These are phyloP conservation scores for Drosophila nigrodunni DNA, from an alignment of 1,140 invertebrate genomes.

Conservation along the genomic window DNA sequence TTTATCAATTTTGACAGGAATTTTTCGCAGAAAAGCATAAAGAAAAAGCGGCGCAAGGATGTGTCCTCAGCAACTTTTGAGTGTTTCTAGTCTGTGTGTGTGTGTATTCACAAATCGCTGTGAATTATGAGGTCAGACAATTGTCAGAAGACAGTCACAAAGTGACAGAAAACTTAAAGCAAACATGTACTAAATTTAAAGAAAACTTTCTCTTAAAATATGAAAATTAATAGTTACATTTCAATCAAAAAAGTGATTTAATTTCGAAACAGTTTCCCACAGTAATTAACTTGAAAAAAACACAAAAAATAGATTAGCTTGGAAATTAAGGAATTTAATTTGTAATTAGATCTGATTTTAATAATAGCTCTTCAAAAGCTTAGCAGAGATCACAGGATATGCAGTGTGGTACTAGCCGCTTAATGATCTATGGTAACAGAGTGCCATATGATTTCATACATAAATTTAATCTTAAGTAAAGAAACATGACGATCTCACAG, in stretches of 20 bases:
- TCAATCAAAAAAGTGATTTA: background rate
- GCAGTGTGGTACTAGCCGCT: no score
- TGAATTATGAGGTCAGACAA: conserved; percentile 57
- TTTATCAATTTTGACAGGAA: conserved; percentile 85
- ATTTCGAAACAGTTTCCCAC: background rate
- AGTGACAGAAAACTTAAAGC: conserved; percentile 15
- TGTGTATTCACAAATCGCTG: conserved; percentile 21
- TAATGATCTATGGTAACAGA: background rate
- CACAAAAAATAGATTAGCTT: background rate
- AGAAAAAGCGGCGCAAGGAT: conserved; percentile 49
- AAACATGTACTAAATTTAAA: background rate
- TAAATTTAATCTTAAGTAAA: background rate
- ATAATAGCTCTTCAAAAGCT: no score
- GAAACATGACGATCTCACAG: background rate
- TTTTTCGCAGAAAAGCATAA: conserved; percentile 69
- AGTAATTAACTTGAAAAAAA: background rate
- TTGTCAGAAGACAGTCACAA: conserved; percentile 20
- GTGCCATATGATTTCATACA: background rate
- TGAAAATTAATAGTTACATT: background rate
- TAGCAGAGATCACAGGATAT: no score
- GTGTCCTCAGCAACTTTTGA: conserved; percentile 13
- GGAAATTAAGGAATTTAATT: background rate
- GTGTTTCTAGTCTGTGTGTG: background rate
- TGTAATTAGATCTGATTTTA: background rate
- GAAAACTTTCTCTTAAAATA: background rate